A percentile compares a stretch with the other conserved stretches of the same genome.
Conservation (phyloP, 2,113 vertebrate genomes). For the Ciconia maguari region DNA sequence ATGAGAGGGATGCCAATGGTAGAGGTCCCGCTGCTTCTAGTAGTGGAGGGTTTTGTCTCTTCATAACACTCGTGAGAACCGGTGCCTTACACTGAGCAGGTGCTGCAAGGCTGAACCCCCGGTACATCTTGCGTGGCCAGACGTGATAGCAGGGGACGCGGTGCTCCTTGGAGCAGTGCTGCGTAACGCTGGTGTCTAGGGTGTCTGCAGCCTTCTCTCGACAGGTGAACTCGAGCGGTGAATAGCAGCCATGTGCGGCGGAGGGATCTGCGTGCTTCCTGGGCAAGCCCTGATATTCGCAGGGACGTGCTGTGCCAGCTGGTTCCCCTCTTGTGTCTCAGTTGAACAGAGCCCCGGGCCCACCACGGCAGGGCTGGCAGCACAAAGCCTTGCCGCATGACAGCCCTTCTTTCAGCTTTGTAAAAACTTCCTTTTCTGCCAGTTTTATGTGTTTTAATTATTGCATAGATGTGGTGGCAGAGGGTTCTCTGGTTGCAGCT, state of each 20-base stretch:
- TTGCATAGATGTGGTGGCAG: not conserved
- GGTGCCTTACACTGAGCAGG: rapidly evolving
- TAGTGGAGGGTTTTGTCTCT: not conserved
- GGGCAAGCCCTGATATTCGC: not conserved
- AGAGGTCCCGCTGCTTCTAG: not conserved
- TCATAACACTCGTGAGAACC: rapidly evolving
- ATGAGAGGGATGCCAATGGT: not conserved
- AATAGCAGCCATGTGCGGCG: too few relatives aligned
- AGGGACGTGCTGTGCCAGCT: not conserved
- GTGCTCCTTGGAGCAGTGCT: not conserved
- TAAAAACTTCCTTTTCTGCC: not conserved
- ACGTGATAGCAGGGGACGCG: rapidly evolving
- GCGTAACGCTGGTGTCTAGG: rapidly evolving
- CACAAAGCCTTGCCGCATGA: not conserved
- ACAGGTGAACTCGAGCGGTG: not conserved
- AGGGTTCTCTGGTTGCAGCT: not conserved
- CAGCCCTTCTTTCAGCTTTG: not conserved
- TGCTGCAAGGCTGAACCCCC: not conserved
- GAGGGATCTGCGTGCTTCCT: not conserved
- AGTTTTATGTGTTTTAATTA: not conserved
- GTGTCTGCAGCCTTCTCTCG: not conserved
- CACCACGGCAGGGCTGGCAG: not conserved
- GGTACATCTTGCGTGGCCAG: rapidly evolving
- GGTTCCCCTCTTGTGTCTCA: not conserved
- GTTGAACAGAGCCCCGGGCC: not conserved